Conservation (phyloP, 2,888 invertebrate species). For the Dicyrtoma fusca region DNA sequence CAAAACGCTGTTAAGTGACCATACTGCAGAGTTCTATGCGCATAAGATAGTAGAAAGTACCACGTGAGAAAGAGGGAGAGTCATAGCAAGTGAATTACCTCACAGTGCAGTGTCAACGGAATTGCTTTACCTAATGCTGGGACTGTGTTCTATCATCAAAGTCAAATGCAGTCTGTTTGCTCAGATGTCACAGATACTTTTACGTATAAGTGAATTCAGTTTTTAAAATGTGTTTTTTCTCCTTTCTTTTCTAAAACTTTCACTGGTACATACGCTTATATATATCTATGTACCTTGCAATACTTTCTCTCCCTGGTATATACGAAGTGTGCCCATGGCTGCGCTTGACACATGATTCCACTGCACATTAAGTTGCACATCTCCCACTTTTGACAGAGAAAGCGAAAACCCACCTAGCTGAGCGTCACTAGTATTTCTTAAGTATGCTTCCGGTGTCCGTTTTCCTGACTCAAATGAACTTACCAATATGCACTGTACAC, state of each 20-base stretch:
- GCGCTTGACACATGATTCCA: constrained; percentile 45
- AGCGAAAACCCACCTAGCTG: too few relatives aligned
- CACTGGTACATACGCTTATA: too few relatives aligned
- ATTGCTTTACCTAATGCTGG: constrained; percentile 10
- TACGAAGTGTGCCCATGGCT: constrained; percentile 45
- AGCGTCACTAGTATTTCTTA: too few relatives aligned
- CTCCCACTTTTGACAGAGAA: too few relatives aligned
- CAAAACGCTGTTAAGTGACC: too few relatives aligned
- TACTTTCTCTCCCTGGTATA: constrained; percentile 4
- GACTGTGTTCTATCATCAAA: constrained; percentile 44
- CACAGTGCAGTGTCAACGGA: not conserved
- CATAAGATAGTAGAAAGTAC: too few relatives aligned
- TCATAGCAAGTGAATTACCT: not conserved
- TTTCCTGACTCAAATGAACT: too few relatives aligned
- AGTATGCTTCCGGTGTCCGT: too few relatives aligned
- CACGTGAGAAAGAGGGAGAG: not conserved
- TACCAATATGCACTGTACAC: too few relatives aligned
- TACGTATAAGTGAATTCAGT: not conserved
- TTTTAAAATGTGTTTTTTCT: not conserved
- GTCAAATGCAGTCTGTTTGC: constrained; percentile 42
- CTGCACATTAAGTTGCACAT: not conserved
- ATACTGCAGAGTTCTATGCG: too few relatives aligned
- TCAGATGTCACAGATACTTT: constrained; percentile 17
- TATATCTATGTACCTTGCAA: too few relatives aligned
- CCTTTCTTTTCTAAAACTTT: constrained; percentile 40